Evolutionary conservation across 2,888 invertebrate genomes (phyloP).

Genomic region (Apamea epomidion): DNA sequence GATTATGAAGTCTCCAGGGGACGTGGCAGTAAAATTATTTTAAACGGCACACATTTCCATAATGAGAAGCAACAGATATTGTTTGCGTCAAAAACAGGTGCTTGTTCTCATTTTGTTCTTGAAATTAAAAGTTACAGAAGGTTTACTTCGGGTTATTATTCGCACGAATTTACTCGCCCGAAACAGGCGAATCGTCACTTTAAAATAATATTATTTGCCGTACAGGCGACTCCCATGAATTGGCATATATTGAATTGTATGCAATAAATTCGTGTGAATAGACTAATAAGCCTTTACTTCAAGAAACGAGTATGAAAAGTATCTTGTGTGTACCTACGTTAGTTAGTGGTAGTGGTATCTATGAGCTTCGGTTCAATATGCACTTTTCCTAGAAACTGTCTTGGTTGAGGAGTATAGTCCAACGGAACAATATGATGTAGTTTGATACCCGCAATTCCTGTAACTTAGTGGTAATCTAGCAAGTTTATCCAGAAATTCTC

Average conservation of each 20-base stretch:
- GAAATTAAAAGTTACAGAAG: conserved; percentile 33
- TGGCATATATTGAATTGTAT: too few relatives aligned
- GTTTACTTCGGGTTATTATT: background rate
- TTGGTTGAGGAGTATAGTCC: background rate
- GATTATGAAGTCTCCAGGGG: conserved; percentile 44
- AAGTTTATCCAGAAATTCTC: background rate
- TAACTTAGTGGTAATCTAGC: background rate
- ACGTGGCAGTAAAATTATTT: conserved; percentile 56
- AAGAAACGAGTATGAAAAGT: background rate
- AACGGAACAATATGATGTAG: background rate
- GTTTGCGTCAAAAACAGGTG: conserved; percentile 65
- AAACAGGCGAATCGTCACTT: too few relatives aligned
- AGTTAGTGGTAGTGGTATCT: background rate
- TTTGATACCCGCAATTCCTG: background rate
- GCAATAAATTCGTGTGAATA: too few relatives aligned
- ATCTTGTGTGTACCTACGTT: background rate
- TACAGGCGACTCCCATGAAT: too few relatives aligned
- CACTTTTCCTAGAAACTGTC: background rate
- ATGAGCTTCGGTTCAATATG: background rate
- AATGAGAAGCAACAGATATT: conserved; percentile 64
- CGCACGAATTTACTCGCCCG: too few relatives aligned
- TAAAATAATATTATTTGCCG: too few relatives aligned
- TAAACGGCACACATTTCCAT: conserved; percentile 60
- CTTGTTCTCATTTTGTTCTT: conserved; percentile 31
- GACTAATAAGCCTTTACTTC: background rate